Evolutionary conservation across 2,888 invertebrate genomes (phyloP), one percentile per base, ranked within the genome.

Genomic region (Stenodema calcarata): DNA sequence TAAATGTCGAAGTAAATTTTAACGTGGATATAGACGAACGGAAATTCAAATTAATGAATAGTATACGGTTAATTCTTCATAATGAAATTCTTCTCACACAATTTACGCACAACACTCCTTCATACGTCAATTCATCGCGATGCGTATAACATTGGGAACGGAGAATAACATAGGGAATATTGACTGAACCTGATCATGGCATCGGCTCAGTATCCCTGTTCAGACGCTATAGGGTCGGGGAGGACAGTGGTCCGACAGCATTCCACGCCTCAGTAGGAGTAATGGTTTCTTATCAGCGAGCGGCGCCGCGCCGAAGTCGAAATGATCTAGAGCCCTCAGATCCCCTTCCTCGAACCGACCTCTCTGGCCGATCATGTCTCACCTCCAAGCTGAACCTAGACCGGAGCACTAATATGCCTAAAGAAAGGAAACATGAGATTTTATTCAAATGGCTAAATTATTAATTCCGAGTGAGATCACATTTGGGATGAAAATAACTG

Each of bases 221-320:
- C 4, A 12, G 70, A 27, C 75, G 76, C 78, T 78, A 27, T 27
- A 78, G 78, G 42, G 23, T 42, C 78, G 18, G 44, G 27, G 44
- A 78, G 44, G 84, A 84, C 69, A 75, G 75, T 75, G 50, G 84
- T 76, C 76, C 23, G 50, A 84, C 84, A 84, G 76, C 84, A 84
- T 84, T 84, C 84, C 84, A 47, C 16, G 47, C 27, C 84, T 84
- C 73, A 84, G 76, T 73, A 73, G 44, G 84, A 73, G 50, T 84
- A 84, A 84, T 84, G 84, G 84, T 76, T 42, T 30, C 84, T 84
- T 84, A 84, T 84, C 84, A 47, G 84, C 44, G 75, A 28, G 35
- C 76, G 84, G 84, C 84, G 84, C 84, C 84, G 82, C 84, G 84
- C 84, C 84, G 82, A 44, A 42, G 78, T 78, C 44, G 44, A 44